Evolutionary conservation across 2,797 vertebrate genomes (phyloP).

Genomic region (Darevskia mixta): DNA sequence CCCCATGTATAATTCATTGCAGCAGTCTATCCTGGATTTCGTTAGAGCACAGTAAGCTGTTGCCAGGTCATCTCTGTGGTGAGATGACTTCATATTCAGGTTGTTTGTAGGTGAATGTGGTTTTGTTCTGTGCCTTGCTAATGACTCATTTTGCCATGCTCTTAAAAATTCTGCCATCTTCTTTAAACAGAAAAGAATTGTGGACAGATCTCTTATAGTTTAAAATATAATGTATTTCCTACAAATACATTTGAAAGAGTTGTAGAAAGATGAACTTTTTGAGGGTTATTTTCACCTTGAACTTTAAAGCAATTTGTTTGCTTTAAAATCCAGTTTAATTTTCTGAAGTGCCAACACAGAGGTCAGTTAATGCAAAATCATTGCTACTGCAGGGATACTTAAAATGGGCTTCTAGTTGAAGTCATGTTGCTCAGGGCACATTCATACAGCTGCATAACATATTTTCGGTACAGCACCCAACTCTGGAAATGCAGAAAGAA

Average conservation of each 20-base stretch:
- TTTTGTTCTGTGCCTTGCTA: neutral
- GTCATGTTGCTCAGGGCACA: neutral
- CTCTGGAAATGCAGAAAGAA: neutral
- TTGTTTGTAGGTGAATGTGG: neutral
- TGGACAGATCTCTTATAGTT: neutral
- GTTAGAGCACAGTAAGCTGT: neutral
- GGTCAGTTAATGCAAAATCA: neutral
- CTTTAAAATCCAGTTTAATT: constrained; percentile 5
- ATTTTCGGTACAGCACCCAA: neutral
- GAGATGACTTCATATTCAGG: neutral
- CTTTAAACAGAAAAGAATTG: neutral
- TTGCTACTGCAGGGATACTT: neutral
- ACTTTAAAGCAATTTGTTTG: neutral
- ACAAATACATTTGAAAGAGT: neutral
- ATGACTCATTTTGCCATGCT: neutral
- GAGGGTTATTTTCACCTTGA: neutral
- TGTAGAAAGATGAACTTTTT: neutral
- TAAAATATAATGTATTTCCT: neutral
- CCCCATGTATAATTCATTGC: neutral
- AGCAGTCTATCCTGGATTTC: neutral
- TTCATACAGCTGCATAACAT: neutral
- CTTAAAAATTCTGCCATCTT: neutral
- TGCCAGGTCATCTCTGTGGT: neutral
- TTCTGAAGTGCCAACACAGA: neutral
- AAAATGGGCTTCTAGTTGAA: neutral